A percentile compares a stretch with the other conserved stretches of the same genome.
These are phyloP conservation scores for Cyphomyrus plagiostoma DNA, from an alignment of 2,113 vertebrate species.

Conservation along the genomic window DNA sequence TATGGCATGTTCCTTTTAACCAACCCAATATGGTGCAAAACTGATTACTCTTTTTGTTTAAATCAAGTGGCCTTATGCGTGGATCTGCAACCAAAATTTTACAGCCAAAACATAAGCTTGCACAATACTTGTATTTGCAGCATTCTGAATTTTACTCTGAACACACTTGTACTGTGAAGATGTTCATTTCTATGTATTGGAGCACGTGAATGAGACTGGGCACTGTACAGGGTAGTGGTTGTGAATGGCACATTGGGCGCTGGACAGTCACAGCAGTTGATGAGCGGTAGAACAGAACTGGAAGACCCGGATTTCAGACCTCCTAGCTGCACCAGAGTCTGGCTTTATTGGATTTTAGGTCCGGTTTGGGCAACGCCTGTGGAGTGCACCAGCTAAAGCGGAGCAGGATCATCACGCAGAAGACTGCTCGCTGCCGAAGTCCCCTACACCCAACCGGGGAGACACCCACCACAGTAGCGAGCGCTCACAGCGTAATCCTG, in stretches of 20 bases:
- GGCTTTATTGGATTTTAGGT: neutral
- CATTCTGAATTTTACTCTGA: neutral
- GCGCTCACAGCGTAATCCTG: constrained; percentile 61
- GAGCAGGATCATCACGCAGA: neutral
- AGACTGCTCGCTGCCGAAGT: neutral
- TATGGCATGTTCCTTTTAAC: neutral
- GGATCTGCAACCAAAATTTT: neutral
- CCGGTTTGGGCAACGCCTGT: neutral
- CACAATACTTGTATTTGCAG: neutral
- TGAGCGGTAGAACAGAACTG: constrained; percentile 40
- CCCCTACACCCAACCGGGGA: constrained; percentile 28
- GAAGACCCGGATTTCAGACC: constrained; percentile 30
- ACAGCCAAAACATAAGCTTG: neutral
- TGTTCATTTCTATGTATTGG: neutral
- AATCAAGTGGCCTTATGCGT: constrained; percentile 2
- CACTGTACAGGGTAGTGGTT: neutral
- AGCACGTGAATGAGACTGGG: neutral
- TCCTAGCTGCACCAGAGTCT: constrained; percentile 20
- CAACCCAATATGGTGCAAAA: neutral
- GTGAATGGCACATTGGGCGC: neutral
- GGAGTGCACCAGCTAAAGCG: neutral
- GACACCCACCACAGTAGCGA: constrained; percentile 35
- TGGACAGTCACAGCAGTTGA: constrained; percentile 35
- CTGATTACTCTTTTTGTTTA: neutral
- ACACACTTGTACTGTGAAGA: neutral